Base-by-base conservation (phyloP, 2,797 vertebrate genomes). In the Catamblyrhynchus diadema region DNA sequence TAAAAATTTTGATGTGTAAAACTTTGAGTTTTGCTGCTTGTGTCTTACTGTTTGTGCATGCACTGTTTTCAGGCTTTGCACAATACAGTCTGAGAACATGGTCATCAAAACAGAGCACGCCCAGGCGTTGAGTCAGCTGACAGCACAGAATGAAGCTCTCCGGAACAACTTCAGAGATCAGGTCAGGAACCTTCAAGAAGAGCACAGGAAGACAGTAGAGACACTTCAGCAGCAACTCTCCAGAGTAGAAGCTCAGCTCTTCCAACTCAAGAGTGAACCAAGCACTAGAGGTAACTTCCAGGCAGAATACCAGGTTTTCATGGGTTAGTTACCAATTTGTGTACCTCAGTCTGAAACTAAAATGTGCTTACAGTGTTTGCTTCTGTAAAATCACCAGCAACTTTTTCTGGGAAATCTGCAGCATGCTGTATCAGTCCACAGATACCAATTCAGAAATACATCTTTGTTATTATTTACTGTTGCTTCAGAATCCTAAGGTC, bases 121-220 rank as follows among this genome's bases (percentile, higher is more conserved):
- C 19, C 99, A 99, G 97, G 95, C 96, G 1, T 78, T 98, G 88
- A 95, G 97, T 44, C 98, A 99, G 77, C 96, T 99, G 79, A 98
- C 96, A 8, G 98, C 98, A 64, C 99, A 99, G 96, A 98, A 98
- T 0, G 99, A 99, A 93, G 86, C 97, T 42, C 98, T 99, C 88
- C 97, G 98, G 5, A 98, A 97, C 96, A 98, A 96, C 57, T 99
- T 99, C 97, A 98, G 98, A 56, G 99, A 99, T 84, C 99, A 99
- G 96, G 94, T 99, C 67, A 98, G 98, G 85, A 99, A 98, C 82
- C 90, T 99, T 81, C 99, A 99, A 93, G 99, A 99, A 9, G 99
- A 99, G 70, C 99, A 99, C 95, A 97, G 98, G 81, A 98, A 98
- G 90, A 99, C 99, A 0, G 97, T 99, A 81, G 99, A 99, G 95